Evolutionary conservation across 2,113 vertebrate genomes (phyloP).

Genomic region (Eulemur macaco): DNA sequence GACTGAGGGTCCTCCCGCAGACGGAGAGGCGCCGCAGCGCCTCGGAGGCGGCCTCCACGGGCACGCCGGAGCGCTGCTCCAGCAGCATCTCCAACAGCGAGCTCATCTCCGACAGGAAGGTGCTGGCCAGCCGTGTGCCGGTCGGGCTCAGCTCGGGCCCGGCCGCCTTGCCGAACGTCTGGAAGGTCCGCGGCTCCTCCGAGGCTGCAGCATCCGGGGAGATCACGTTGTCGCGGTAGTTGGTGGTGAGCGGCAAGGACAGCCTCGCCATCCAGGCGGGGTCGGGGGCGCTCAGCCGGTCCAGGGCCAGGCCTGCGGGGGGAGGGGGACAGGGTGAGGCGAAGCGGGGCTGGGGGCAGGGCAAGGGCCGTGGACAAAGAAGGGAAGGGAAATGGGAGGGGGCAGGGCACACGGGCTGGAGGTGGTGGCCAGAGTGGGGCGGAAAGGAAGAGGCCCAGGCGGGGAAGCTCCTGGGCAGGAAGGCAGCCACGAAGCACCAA

Average conservation of each 20-base stretch:
- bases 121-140: constrained; percentile 86
- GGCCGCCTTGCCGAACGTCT: constrained; percentile 92
- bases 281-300: constrained; percentile 85
- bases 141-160: not conserved
- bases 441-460: constrained; percentile 68
- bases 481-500: not conserved
- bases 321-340: not conserved
- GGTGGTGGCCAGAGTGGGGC: not conserved
- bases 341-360: not conserved
- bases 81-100: constrained; percentile 94
- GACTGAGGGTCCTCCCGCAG: constrained; percentile 87
- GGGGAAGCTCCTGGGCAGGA: constrained; percentile 37
- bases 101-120: constrained; percentile 94
- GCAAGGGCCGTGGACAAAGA: constrained; percentile 21
- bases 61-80: constrained; percentile 89
- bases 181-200: constrained; percentile 88
- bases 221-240: constrained; percentile 95
- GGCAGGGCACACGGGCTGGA: not conserved
- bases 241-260: constrained; percentile 89
- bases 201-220: constrained; percentile 82
- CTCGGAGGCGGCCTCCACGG: constrained; percentile 86
- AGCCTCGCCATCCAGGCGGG: constrained; percentile 93
- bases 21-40: constrained; percentile 92
- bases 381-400: constrained; percentile 56
- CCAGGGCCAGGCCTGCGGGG: constrained; percentile 82